phyloP scores from a whole-genome alignment of 2,888 invertebrate genomes.

The Cephus spinipes region DNA sequence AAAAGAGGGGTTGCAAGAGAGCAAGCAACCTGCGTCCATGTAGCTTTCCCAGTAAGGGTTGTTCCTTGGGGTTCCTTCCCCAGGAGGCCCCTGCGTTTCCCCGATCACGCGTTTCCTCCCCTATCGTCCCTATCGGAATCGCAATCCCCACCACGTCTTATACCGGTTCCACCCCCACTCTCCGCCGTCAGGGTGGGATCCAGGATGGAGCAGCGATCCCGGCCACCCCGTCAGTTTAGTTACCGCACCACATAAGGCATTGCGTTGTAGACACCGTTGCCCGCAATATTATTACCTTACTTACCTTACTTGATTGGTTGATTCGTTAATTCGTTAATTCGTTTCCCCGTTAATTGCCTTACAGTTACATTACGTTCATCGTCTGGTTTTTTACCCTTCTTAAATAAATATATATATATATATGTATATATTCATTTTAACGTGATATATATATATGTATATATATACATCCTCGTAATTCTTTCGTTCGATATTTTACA shows the following conservation, averaged over 20 bases:
- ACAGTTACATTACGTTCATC: conserved; percentile 3
- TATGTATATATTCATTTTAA: neutral
- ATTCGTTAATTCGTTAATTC: conserved; percentile 33
- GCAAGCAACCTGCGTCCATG: neutral
- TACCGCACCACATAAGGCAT: conserved; percentile 67
- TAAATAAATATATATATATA: neutral
- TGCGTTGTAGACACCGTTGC: conserved; percentile 66
- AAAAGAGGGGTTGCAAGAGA: neutral
- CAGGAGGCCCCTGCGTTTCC: neutral
- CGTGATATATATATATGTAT: neutral
- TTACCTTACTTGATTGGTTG: conserved; percentile 36
- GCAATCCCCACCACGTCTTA: conserved; percentile 18
- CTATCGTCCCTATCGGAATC: neutral
- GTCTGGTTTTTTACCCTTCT: neutral
- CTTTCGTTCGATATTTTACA: conserved; percentile 48
- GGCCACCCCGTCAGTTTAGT: conserved; percentile 62
- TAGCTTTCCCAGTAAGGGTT: neutral
- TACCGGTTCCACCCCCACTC: conserved; percentile 2
- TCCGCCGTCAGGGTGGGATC: neutral
- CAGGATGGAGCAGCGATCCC: conserved; percentile 35
- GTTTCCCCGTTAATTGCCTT: conserved; percentile 8
- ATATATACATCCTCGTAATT: conserved; percentile 19
- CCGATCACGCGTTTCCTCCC: neutral
- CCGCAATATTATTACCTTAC: conserved; percentile 64
- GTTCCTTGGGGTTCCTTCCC: neutral